phyloP scores from a whole-genome alignment of 1,140 invertebrate genomes.

The Drosophila gunungcola region DNA sequence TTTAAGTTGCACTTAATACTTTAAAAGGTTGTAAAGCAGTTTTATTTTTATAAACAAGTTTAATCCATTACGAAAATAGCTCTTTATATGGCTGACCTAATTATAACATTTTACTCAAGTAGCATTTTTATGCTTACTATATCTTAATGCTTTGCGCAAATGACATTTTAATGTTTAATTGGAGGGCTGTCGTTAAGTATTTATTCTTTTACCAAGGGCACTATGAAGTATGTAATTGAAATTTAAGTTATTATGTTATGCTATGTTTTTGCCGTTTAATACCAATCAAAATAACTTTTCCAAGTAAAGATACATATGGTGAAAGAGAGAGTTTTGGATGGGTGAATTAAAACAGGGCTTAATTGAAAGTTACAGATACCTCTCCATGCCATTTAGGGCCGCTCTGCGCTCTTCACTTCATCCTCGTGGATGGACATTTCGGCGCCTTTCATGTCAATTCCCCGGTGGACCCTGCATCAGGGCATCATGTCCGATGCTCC shows the following conservation, averaged over 20 bases:
- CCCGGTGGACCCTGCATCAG: constrained; percentile 32
- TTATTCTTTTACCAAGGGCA: constrained; percentile 6
- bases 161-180: constrained; percentile 10
- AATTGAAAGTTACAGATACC: constrained; percentile 3
- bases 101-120: constrained; percentile 7
- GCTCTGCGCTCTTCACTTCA: constrained; percentile 8
- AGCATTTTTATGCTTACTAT: constrained; percentile 3
- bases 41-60: background rate
- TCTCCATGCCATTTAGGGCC: constrained; percentile 17
- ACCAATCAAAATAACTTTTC: background rate
- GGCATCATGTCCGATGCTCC: constrained; percentile 12
- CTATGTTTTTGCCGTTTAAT: too few species aligned
- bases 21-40: background rate
- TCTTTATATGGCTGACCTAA: constrained; percentile 18
- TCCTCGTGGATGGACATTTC: constrained; percentile 45
- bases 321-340: constrained; percentile 13
- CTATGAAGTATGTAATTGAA: background rate
- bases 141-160: constrained; percentile 4
- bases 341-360: constrained; percentile 3
- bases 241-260: too few species aligned
- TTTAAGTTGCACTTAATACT: background rate
- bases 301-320: background rate
- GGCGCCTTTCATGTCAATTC: constrained; percentile 57
- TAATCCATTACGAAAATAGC: constrained; percentile 3
- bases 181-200: constrained; percentile 2